Evolutionary conservation across 2,797 vertebrate genomes (phyloP).

Genomic region (Cynodonichthys magdalenae): DNA sequence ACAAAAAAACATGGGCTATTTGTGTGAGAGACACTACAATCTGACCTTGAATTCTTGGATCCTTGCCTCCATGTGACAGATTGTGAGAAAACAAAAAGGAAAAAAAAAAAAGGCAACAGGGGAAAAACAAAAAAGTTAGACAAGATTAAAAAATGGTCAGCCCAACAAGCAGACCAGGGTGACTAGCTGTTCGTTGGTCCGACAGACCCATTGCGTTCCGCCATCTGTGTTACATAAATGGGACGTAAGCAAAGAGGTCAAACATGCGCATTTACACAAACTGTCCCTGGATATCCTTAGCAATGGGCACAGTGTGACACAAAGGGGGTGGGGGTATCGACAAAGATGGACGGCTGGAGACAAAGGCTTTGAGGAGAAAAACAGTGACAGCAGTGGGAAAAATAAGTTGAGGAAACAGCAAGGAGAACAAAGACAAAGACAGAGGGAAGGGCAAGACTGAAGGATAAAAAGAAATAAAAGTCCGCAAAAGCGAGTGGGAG

Average conservation of each 20-base stretch:
- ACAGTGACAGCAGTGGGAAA: constrained; percentile 43
- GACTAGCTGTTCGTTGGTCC: constrained; percentile 48
- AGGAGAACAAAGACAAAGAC: constrained; percentile 42
- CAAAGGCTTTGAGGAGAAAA: constrained; percentile 38
- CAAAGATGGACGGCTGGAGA: constrained; percentile 45
- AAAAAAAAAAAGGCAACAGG: constrained; percentile 2
- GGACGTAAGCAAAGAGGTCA: constrained; percentile 60
- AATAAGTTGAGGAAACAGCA: constrained; percentile 29
- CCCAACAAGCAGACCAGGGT: constrained; percentile 17
- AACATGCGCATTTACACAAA: constrained; percentile 56
- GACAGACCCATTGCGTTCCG: constrained; percentile 47
- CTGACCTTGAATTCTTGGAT: constrained; percentile 71
- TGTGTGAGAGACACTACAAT: constrained; percentile 34
- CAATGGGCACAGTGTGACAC: constrained; percentile 41
- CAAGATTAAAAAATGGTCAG: constrained; percentile 43
- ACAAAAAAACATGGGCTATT: constrained; percentile 40
- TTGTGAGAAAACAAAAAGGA: constrained; percentile 44
- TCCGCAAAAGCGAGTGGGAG: constrained; percentile 46
- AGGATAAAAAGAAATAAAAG: constrained; percentile 52
- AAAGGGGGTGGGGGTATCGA: constrained; percentile 32
- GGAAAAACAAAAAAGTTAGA: constrained; percentile 13
- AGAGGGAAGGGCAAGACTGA: constrained; percentile 38
- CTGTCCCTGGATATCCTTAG: constrained; percentile 47
- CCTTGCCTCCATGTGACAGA: constrained; percentile 44
- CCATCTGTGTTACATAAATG: constrained; percentile 53